Evolutionary conservation across 2,113 vertebrate genomes (phyloP), one percentile per base, ranked within the genome.

Genomic region (Tapirus terrestris): DNA sequence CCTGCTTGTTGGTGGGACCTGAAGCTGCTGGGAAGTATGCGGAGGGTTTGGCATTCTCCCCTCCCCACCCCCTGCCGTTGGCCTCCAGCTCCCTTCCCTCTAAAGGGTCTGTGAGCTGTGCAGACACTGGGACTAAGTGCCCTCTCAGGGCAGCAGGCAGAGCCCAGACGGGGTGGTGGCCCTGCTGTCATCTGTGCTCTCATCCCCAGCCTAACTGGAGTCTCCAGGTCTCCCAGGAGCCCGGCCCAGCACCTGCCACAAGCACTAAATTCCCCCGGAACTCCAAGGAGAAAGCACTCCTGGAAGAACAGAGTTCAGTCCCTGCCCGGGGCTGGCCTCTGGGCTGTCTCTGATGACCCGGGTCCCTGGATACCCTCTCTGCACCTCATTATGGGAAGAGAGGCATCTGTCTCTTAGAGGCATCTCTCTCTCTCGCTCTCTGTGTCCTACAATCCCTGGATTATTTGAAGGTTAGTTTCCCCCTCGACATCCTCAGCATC

Each of bases 151-250:
- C 12, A 5, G 45, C 45, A 21, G 33, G 21, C 56, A 51, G 43
- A 63, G 31, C 18, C 56, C 67, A 17, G 16, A 3, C 0, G 0
- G 60, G 25, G 10, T 4, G 48, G 68, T 2, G 67, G 14, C 39
- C 70, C 56, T 70, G 48, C 53, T 14, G 58, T 53, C 94, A 56
- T 18, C 39, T 20, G 21, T 1, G 12, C 13, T 67, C 43, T 31
- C 8, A 2, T 27, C 79, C 43, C 58, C 20, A 3, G 67, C 60
- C 67, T 33, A 33, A 65, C 18, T 58, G 60, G 25, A 67, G 27
- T 36, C 77, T 23, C 10, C 0, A 25, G 77, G 23, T 67, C 92
- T 58, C 94, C 48, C 3, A 6, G 76, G 87, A 82, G 31, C 79
- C 16, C 18, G 20, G 56, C 6, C 45, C 21, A 68, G 67, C 87